Conservation (phyloP, 2,797 vertebrate species). For the Lerista edwardsae region DNA sequence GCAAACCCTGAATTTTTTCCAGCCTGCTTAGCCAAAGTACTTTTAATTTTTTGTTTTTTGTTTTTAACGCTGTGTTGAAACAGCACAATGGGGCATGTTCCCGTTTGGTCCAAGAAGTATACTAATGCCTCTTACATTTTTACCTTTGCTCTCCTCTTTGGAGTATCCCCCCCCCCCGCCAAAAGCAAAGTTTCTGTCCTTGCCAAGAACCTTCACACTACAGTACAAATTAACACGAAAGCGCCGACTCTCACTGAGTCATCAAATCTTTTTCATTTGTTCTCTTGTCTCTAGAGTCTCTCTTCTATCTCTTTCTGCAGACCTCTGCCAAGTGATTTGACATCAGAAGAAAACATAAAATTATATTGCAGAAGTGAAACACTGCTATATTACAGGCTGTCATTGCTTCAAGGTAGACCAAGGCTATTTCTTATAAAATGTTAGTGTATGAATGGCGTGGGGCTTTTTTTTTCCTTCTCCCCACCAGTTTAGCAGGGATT, state of each 20-base stretch:
- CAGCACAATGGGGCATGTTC: background rate
- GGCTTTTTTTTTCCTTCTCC: accelerated
- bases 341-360: constrained; percentile 59
- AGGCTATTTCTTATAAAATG: constrained; percentile 22
- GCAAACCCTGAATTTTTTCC: constrained; percentile 25
- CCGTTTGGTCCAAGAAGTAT: constrained; percentile 37
- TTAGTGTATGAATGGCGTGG: background rate
- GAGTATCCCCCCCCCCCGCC: background rate
- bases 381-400: constrained; percentile 31
- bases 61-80: background rate
- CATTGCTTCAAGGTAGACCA: constrained; percentile 41
- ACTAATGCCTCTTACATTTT: constrained; percentile 25
- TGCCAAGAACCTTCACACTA: constrained; percentile 56
- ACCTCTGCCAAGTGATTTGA: constrained; percentile 54
- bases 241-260: constrained; percentile 46
- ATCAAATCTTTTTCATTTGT: constrained; percentile 57
- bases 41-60: constrained; percentile 24
- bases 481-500: constrained; percentile 32
- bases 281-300: constrained; percentile 52
- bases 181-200: constrained; percentile 49
- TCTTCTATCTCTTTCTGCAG: constrained; percentile 49
- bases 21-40: background rate
- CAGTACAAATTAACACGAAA: constrained; percentile 59
- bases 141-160: background rate
- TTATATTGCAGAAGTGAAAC: constrained; percentile 48